phyloP scores from a whole-genome alignment of 1,140 invertebrate species.

The Papilio polyxenes region DNA sequence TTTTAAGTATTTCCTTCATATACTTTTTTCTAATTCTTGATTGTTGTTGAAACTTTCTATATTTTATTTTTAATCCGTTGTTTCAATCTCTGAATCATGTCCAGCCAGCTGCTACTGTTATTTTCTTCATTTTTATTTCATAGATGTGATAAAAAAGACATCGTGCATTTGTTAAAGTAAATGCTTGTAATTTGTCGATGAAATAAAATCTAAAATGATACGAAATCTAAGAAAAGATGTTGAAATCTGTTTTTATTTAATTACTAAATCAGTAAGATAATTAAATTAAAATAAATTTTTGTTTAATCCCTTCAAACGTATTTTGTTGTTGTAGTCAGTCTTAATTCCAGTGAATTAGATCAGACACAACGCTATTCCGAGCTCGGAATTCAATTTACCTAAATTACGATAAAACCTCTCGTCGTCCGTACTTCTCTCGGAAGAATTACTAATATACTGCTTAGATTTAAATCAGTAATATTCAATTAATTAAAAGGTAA shows the following conservation, averaged over 20 bases:
- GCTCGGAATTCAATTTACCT: constrained; percentile 37
- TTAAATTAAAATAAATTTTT: background rate
- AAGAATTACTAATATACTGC: background rate
- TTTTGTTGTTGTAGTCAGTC: constrained; percentile 17
- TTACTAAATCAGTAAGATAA: background rate
- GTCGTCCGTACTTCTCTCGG: background rate
- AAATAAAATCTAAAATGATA: too few species aligned
- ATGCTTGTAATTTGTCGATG: background rate
- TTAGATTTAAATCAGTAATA: constrained; percentile 13
- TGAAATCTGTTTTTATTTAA: background rate
- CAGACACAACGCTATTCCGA: constrained; percentile 22
- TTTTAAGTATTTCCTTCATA: too few species aligned
- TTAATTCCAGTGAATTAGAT: constrained; percentile 29
- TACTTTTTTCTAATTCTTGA: too few species aligned
- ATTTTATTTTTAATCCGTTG: background rate
- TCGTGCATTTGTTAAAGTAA: background rate
- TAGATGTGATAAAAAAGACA: too few species aligned
- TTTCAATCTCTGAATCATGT: background rate
- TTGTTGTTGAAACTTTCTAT: background rate
- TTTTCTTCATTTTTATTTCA: background rate
- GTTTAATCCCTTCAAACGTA: background rate
- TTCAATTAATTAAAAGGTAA: background rate
- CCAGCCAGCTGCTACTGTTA: background rate
- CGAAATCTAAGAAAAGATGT: background rate
- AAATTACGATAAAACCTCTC: constrained; percentile 23